Percentiles rank a stretch among this genome's conserved stretches.
Evolutionary conservation across 2,888 invertebrate genomes (phyloP).

Genomic region (Congeria kusceri): DNA sequence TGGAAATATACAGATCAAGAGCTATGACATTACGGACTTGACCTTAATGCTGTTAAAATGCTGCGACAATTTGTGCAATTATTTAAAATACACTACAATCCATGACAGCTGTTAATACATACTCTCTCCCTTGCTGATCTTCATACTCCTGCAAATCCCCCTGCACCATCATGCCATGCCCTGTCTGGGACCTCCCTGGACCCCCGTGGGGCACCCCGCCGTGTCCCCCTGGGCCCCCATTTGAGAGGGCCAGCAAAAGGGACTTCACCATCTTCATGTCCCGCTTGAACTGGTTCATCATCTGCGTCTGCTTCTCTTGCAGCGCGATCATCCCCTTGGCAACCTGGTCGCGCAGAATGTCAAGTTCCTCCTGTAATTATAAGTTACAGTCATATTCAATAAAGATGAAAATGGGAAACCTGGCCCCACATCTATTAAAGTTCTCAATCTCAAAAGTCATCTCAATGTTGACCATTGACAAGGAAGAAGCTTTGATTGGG

Average conservation of each 20-base stretch:
- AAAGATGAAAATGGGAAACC: no score
- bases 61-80: not conserved
- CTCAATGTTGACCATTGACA: no score
- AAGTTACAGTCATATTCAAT: no score
- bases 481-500: no score
- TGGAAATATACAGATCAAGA: no score
- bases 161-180: not conserved
- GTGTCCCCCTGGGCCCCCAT: slow-evolving; percentile 23
- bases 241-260: slow-evolving; percentile 64
- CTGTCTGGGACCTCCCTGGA: not conserved
- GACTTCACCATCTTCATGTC: slow-evolving; percentile 72
- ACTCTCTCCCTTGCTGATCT: slow-evolving; percentile 16
- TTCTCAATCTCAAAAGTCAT: no score
- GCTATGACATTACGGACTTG: no score
- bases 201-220: slow-evolving; percentile 1
- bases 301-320: slow-evolving; percentile 68
- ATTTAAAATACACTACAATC: not conserved
- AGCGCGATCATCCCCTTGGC: slow-evolving; percentile 60
- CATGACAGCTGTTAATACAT: not conserved
- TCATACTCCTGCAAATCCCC: not conserved
- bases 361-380: slow-evolving; percentile 61
- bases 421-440: no score
- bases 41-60: not conserved
- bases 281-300: slow-evolving; percentile 69
- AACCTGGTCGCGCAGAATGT: slow-evolving; percentile 61